Evolutionary conservation across 2,888 invertebrate genomes (phyloP).

Genomic region (Slavum lentiscoides): DNA sequence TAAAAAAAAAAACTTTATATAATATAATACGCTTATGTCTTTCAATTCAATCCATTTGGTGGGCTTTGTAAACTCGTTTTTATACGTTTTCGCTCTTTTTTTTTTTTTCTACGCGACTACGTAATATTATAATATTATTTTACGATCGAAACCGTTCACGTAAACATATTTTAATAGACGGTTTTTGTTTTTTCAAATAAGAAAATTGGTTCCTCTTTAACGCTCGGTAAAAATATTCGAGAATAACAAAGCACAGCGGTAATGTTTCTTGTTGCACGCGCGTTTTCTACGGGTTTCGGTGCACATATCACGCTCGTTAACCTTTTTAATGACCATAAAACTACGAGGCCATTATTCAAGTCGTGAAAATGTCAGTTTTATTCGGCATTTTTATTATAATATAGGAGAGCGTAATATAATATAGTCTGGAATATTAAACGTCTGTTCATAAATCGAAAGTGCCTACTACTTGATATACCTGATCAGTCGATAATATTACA

Average conservation of each 20-base stretch:
- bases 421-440: slow-evolving; percentile 10
- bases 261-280: slow-evolving; percentile 20
- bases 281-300: slow-evolving; percentile 2
- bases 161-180: no score
- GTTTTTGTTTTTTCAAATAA: no score
- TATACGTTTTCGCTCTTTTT: no score
- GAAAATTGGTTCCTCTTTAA: background rate
- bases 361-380: slow-evolving; percentile 4
- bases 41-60: no score
- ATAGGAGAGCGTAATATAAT: background rate
- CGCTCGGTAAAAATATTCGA: background rate
- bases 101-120: no score
- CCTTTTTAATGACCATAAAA: slow-evolving; percentile 42
- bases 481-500: no score
- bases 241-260: background rate
- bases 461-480: no score
- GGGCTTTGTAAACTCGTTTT: no score
- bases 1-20: no score
- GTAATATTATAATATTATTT: no score
- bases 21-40: no score
- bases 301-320: slow-evolving; percentile 31
- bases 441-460: background rate
- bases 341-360: slow-evolving; percentile 12
- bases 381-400: slow-evolving; percentile 1
- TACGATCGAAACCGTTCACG: no score